Conservation (phyloP, 92 coral and sea anemone species). For the Actinernus sp. region DNA sequence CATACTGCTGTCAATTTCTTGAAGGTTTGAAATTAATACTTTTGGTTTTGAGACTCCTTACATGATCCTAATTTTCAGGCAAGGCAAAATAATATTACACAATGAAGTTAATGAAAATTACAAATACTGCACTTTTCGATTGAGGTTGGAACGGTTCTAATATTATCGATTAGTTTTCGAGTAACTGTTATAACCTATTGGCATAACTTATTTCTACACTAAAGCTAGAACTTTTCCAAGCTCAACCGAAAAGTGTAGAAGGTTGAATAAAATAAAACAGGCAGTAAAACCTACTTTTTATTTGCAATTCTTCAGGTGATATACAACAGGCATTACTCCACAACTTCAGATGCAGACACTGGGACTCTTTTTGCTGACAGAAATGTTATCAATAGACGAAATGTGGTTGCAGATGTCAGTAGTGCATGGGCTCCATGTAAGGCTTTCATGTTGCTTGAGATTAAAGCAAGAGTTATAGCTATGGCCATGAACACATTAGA, state of each 20-base stretch:
- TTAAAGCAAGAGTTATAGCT: slow-evolving; percentile 52
- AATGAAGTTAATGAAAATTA: slow-evolving; percentile 1
- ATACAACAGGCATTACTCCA: slow-evolving; percentile 51
- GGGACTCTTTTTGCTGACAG: slow-evolving; percentile 62
- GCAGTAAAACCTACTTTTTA: neutral
- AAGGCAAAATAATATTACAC: too few relatives aligned
- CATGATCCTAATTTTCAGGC: too few relatives aligned
- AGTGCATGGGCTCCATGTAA: slow-evolving; percentile 53
- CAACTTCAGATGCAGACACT: slow-evolving; percentile 51
- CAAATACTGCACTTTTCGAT: neutral
- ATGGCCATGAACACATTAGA: slow-evolving; percentile 50
- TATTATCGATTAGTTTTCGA: too few relatives aligned
- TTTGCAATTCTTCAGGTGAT: slow-evolving; percentile 31
- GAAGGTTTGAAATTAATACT: slow-evolving; percentile 17
- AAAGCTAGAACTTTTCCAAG: too few relatives aligned
- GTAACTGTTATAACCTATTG: too few relatives aligned
- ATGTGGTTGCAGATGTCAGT: slow-evolving; percentile 55
- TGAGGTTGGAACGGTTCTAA: too few relatives aligned
- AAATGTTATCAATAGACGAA: slow-evolving; percentile 58
- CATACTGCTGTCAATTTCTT: slow-evolving; percentile 54
- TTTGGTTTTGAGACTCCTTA: too few relatives aligned
- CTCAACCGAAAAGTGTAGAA: too few relatives aligned
- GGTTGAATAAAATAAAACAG: neutral
- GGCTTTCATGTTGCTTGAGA: slow-evolving; percentile 48
- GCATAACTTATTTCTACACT: too few relatives aligned